Percentiles rank a stretch among this genome's conserved stretches.
Evolutionary conservation across 1,140 invertebrate species (phyloP).

Genomic region (Bemisia tabaci): DNA sequence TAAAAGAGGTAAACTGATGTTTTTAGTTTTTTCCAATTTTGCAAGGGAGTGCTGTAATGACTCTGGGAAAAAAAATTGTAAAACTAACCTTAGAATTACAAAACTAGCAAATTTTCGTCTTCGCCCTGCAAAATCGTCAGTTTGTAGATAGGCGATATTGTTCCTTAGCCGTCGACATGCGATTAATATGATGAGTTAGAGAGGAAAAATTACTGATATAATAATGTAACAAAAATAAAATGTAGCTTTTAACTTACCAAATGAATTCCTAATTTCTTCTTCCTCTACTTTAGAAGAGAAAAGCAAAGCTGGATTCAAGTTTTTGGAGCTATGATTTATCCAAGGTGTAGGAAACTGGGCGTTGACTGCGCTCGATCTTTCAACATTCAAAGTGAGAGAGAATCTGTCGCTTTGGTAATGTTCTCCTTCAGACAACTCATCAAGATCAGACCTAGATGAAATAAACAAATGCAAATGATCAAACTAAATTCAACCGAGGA

Average conservation of each 20-base stretch:
- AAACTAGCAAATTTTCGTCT: not conserved
- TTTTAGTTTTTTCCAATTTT: too few species aligned
- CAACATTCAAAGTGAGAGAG: conserved; percentile 55
- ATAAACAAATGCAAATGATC: too few species aligned
- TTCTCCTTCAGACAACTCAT: conserved; percentile 63
- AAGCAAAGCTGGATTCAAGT: conserved; percentile 43
- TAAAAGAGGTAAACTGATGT: too few species aligned
- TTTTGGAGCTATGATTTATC: conserved; percentile 43
- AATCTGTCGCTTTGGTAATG: conserved; percentile 63
- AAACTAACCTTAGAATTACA: conserved; percentile 1
- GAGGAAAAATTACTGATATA: too few species aligned
- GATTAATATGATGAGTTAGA: too few species aligned
- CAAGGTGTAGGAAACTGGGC: conserved; percentile 52
- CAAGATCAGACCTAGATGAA: conserved; percentile 52
- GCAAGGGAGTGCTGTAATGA: too few species aligned
- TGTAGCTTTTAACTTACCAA: conserved; percentile 40
- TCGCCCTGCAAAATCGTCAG: too few species aligned
- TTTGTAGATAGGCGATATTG: too few species aligned
- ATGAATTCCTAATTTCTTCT: conserved; percentile 67
- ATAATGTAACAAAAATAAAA: too few species aligned
- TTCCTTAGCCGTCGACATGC: too few species aligned
- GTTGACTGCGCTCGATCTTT: conserved; percentile 38
- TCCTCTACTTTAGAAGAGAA: conserved; percentile 71
- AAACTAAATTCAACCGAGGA: too few species aligned
- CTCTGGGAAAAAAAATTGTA: not conserved